Percentiles rank a stretch among this genome's conserved stretches.
phyloP scores from a whole-genome alignment of 2,113 vertebrate genomes.

The Boulengeromyrus knoepffleri region DNA sequence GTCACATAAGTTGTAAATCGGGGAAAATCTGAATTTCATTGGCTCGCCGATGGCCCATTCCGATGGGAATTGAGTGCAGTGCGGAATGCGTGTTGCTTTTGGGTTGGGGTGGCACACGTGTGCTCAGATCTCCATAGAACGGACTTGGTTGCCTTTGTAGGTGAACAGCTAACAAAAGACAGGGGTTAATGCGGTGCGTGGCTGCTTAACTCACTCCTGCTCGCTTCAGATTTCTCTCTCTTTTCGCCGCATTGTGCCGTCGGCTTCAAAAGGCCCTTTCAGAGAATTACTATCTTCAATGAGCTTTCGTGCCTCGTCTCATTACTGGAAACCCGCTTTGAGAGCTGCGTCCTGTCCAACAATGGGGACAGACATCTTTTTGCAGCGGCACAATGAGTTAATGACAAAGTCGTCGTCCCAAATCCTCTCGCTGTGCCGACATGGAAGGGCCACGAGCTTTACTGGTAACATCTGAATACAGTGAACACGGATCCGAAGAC shows the following conservation, averaged over 20 bases:
- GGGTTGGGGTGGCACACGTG: conserved; percentile 33
- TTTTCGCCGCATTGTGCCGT: conserved; percentile 48
- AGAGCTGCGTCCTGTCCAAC: conserved; percentile 53
- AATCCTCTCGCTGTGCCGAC: conserved; percentile 54
- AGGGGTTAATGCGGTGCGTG: conserved; percentile 52
- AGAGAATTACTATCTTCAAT: conserved; percentile 46
- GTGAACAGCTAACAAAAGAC: conserved; percentile 58
- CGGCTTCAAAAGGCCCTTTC: conserved; percentile 62
- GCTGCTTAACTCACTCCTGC: conserved; percentile 56
- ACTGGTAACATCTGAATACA: conserved; percentile 45
- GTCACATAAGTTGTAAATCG: neutral
- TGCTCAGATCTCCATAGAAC: conserved; percentile 40
- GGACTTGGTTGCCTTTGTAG: conserved; percentile 51
- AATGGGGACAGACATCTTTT: conserved; percentile 59
- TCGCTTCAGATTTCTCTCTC: conserved; percentile 54
- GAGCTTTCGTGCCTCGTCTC: conserved; percentile 61
- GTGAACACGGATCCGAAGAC: conserved; percentile 48
- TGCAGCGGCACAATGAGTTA: conserved; percentile 45
- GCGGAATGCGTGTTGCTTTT: conserved; percentile 23
- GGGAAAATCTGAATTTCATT: neutral
- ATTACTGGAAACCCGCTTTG: conserved; percentile 63
- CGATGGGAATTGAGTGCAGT: conserved; percentile 34
- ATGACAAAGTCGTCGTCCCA: conserved; percentile 62
- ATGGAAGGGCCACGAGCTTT: conserved; percentile 34
- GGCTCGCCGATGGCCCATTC: conserved; percentile 8